Evolutionary conservation across 2,888 invertebrate species (phyloP).

Genomic region (Diaprepes abbreviatus): DNA sequence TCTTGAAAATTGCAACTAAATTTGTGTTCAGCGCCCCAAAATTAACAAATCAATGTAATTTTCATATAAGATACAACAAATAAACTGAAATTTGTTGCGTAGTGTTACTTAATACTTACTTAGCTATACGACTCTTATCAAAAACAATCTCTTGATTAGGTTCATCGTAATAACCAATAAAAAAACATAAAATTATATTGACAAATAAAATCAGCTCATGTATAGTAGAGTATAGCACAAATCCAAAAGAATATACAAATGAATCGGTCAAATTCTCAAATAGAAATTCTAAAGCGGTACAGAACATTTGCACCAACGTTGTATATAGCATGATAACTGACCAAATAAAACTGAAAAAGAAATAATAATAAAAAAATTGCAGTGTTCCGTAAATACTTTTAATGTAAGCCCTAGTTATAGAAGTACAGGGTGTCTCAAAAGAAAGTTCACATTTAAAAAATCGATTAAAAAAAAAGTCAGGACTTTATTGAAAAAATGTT

Average conservation of each 20-base stretch:
- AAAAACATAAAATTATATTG: slow-evolving; percentile 54
- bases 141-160: slow-evolving; percentile 57
- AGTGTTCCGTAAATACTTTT: no score
- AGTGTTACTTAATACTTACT: not conserved
- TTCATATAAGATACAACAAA: no score
- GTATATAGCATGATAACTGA: slow-evolving; percentile 53
- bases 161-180: slow-evolving; percentile 60
- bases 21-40: no score
- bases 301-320: slow-evolving; percentile 53
- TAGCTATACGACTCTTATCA: not conserved
- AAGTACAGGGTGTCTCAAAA: no score
- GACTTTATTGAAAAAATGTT: no score
- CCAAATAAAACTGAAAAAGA: slow-evolving; percentile 56
- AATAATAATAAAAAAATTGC: not conserved
- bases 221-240: not conserved
- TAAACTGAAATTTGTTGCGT: no score
- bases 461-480: no score
- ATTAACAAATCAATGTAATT: no score
- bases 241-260: slow-evolving; percentile 23
- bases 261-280: slow-evolving; percentile 37
- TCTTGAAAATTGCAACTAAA: no score
- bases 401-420: no score
- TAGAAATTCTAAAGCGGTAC: slow-evolving; percentile 54
- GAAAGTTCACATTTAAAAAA: no score
- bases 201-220: no score